Evolutionary conservation across 2,797 vertebrate genomes (phyloP).

Genomic region (Cyclopterus lumpus): DNA sequence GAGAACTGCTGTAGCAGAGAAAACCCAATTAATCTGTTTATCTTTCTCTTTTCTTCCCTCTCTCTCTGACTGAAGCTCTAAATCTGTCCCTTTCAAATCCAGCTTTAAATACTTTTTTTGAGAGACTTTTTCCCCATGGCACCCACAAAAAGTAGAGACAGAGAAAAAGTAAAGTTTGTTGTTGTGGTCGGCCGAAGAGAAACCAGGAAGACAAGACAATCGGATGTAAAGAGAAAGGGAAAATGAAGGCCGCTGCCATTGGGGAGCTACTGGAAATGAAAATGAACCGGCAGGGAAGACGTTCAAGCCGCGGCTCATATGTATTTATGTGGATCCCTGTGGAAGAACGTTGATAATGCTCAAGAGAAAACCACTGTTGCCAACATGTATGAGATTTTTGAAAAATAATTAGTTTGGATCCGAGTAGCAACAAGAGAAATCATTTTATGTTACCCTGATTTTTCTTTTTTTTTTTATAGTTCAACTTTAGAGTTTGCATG

Average conservation of each 20-base stretch:
- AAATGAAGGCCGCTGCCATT: background rate
- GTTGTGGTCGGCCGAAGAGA: background rate
- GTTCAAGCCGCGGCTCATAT: background rate
- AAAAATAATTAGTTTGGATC: constrained; percentile 1
- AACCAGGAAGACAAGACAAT: background rate
- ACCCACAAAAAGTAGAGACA: background rate
- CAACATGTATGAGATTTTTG: background rate
- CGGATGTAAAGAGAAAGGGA: background rate
- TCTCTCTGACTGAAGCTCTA: constrained; percentile 4
- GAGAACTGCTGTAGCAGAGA: constrained; percentile 29
- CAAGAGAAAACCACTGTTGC: background rate
- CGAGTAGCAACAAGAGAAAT: background rate
- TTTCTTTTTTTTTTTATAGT: background rate
- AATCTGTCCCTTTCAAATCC: background rate
- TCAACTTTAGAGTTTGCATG: background rate
- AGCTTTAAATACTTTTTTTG: background rate
- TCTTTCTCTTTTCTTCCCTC: background rate
- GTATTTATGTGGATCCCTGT: background rate
- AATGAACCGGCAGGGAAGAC: background rate
- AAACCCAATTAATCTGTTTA: constrained; percentile 22
- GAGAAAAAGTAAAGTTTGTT: background rate
- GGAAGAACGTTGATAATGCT: background rate
- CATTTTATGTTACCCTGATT: background rate
- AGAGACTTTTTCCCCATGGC: background rate
- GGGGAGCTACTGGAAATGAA: constrained; percentile 37